These are phyloP conservation scores for Petrolisthes cinctipes DNA, from an alignment of 2,888 invertebrate genomes.

Conservation along the genomic window DNA sequence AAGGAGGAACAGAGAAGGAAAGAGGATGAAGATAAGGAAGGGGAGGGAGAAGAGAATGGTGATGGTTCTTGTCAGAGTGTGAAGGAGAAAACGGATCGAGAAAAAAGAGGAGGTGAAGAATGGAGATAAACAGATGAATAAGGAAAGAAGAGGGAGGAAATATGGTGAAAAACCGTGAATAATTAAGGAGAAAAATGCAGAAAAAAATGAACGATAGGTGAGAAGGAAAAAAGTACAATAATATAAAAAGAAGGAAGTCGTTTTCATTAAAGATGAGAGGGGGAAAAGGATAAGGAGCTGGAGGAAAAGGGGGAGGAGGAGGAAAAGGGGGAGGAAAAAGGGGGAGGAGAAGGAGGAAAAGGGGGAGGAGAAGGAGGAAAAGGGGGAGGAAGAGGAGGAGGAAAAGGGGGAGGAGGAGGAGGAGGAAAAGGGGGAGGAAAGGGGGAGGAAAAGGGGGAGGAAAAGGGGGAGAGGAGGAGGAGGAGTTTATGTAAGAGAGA, in stretches of 20 bases:
- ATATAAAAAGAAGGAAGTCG: not conserved
- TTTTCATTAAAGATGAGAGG: not conserved
- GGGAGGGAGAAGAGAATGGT: not conserved
- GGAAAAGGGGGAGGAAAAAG: not conserved
- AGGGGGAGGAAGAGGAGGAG: slow-evolving; percentile 10
- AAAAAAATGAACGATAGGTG: not conserved
- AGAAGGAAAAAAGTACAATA: not conserved
- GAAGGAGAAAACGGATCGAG: not conserved
- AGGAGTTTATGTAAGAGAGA: not conserved
- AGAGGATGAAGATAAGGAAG: not conserved
- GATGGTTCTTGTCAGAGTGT: not conserved
- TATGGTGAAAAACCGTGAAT: not conserved
- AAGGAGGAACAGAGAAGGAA: not conserved
- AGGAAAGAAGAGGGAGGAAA: not conserved
- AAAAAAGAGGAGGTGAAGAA: not conserved
- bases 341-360: not conserved
- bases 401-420: not conserved
- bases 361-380: not conserved
- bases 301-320: not conserved
- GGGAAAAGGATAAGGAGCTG: not conserved
- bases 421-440: not conserved
- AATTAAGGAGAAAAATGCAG: not conserved
- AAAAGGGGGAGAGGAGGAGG: not conserved
- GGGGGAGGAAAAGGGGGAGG: not conserved
- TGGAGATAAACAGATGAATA: too few species aligned